A percentile compares a stretch with the other conserved stretches of the same genome.
These are phyloP conservation scores for Hypotaenidia philippensis DNA, from an alignment of 2,797 vertebrate genomes.

Conservation along the genomic window DNA sequence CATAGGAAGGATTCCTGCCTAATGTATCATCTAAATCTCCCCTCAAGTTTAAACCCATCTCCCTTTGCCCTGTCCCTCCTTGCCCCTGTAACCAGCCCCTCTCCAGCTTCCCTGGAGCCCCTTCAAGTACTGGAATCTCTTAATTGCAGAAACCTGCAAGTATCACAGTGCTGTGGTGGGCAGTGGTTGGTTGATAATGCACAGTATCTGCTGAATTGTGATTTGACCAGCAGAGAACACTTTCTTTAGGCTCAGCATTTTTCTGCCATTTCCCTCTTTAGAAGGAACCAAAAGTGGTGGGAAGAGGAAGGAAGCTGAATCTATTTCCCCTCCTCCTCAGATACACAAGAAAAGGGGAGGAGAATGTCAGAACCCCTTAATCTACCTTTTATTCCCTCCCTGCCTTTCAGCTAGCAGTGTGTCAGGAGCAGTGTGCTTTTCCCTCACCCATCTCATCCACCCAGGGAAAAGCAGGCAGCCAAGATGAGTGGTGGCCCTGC, in stretches of 20 bases:
- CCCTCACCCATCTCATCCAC: not conserved
- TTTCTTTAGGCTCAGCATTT: not conserved
- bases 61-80: no score
- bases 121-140: not conserved
- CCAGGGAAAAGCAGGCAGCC: not conserved
- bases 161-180: not conserved
- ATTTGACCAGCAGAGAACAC: accelerated
- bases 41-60: no score
- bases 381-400: not conserved
- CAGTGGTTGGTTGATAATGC: not conserved
- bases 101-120: no score
- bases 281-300: not conserved
- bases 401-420: not conserved
- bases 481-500: not conserved
- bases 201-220: not conserved
- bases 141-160: not conserved
- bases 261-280: not conserved
- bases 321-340: not conserved
- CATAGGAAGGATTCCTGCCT: no score
- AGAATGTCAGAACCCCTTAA: not conserved
- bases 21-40: no score
- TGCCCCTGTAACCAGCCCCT: no score
- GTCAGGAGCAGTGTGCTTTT: not conserved
- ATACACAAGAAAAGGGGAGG: not conserved
- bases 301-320: not conserved